phyloP scores from a whole-genome alignment of 2,113 vertebrate species.

The Acrocephalus arundinaceus region DNA sequence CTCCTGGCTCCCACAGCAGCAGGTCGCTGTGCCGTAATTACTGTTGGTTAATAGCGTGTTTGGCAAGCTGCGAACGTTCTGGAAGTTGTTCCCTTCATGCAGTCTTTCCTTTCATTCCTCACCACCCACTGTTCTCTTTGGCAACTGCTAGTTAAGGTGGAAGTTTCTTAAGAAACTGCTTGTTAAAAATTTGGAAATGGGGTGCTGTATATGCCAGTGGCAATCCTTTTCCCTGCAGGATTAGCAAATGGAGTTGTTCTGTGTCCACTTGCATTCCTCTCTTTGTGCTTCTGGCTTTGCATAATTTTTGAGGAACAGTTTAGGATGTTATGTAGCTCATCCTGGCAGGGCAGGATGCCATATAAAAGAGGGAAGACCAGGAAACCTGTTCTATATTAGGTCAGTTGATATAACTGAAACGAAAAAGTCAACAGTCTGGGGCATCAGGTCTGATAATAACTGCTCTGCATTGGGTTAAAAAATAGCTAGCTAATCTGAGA shows the following conservation, averaged over 20 bases:
- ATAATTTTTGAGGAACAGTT: not conserved
- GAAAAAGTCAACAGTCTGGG: not conserved
- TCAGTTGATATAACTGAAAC: not conserved
- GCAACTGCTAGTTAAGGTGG: conserved; percentile 38
- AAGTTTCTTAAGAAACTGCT: conserved; percentile 49
- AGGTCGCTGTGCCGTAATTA: not conserved
- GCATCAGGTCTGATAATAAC: not conserved
- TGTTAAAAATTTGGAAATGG: conserved; percentile 36
- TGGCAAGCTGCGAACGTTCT: not conserved
- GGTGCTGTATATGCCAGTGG: not conserved
- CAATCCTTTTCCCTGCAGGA: not conserved
- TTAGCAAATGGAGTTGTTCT: not conserved
- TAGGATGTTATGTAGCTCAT: not conserved
- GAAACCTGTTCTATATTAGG: not conserved
- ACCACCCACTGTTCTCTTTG: conserved; percentile 19
- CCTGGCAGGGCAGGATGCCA: not conserved
- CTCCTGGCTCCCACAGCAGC: not conserved
- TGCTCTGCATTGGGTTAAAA: not conserved
- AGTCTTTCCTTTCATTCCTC: conserved; percentile 38
- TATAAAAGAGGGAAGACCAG: not conserved
- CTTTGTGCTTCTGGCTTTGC: not conserved
- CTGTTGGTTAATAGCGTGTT: not conserved
- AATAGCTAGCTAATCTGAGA: not conserved
- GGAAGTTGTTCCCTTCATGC: not conserved
- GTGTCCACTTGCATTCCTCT: not conserved